Conservation (phyloP, 2,113 vertebrate species). For the Pteruthius melanotis region DNA sequence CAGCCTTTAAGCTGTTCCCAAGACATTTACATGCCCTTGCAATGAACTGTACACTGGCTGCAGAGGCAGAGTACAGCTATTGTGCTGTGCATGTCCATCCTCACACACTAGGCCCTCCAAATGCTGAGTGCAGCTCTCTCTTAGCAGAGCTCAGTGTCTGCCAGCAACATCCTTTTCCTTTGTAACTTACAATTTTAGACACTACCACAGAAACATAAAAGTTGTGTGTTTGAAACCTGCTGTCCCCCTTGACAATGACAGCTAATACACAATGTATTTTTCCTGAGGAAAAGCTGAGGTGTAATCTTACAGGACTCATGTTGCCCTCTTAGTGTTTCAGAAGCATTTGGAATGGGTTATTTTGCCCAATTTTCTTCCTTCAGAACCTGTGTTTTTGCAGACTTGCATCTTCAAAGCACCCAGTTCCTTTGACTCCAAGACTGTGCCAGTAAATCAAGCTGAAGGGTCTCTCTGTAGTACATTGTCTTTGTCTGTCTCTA, state of each 20-base stretch:
- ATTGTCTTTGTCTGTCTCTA: neutral
- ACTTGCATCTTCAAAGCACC: neutral
- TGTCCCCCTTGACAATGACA: neutral
- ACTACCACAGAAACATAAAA: neutral
- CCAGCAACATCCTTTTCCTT: neutral
- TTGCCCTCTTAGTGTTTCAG: neutral
- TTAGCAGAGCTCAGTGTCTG: neutral
- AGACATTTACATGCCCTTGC: neutral
- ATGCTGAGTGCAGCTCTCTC: neutral
- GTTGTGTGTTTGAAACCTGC: neutral
- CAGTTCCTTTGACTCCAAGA: neutral
- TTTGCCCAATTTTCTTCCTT: neutral
- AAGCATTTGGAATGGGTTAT: neutral
- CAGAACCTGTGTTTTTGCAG: neutral
- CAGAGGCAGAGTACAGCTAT: neutral
- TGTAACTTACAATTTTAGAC: neutral
- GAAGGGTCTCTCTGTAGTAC: neutral
- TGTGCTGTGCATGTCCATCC: neutral
- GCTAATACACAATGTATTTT: neutral
- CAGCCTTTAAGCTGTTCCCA: neutral
- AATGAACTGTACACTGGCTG: neutral
- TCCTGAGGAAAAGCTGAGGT: neutral
- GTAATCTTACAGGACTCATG: neutral
- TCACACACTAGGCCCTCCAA: neutral
- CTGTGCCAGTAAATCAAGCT: neutral